Evolutionary conservation across 2,113 vertebrate species (phyloP), one percentile per base, ranked within the genome.

Genomic region (Etia nguti): DNA sequence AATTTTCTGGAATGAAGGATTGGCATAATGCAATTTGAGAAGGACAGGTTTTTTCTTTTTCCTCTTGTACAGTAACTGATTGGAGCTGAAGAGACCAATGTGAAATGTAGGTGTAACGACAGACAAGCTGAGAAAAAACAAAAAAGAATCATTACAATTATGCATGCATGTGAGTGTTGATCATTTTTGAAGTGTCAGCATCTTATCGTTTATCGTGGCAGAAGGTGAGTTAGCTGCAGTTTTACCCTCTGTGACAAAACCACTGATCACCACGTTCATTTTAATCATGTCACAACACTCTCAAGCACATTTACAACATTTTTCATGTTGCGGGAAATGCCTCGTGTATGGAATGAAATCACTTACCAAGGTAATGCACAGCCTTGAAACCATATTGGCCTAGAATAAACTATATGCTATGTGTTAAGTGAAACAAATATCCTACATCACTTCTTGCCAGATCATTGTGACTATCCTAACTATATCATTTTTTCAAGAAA

Each of bases 191-290:
- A 55, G 91, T 88, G 90, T 92, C 91, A 89, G 88, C 84, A 80
- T 86, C 89, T 92, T 89, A 88, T 93, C 82, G 79, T 93, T 95
- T 92, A 89, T 91, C 86, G 88, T 87, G 89, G 87, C 93, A 84
- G 90, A 34, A 57, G 83, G 81, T 90, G 88, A 93, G 79, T 92
- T 91, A 90, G 93, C 83, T 85, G 81, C 89, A 86, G 85, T 95
- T 93, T 92, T 88, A 88, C 85, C 86, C 83, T 80, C 77, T 89
- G 88, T 88, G 92, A 94, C 89, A 92, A 92, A 93, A 91, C 88
- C 88, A 89, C 91, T 93, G 93, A 95, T 94, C 82, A 36, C 80
- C 81, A 9, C 31, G 75, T 93, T 88, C 90, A 57, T 88, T 93
- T 93, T 88, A 91, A 93, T 93, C 87, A 91, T 8, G 48, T 80